Conservation (phyloP, 2,113 vertebrate species). For the Saguinus midas region DNA sequence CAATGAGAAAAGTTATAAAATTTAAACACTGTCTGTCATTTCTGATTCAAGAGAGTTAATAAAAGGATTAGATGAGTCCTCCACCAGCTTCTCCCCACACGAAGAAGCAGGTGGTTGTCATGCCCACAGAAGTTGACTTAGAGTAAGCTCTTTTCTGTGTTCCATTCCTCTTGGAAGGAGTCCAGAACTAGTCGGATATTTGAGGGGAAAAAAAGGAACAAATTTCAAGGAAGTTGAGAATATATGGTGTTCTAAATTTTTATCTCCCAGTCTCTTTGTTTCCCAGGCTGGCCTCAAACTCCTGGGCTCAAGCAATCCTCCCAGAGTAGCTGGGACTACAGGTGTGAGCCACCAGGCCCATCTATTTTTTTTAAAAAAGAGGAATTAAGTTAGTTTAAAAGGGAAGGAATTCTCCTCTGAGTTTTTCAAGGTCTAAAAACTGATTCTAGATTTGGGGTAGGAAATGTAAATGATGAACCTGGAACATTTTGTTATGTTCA, state of each 20-base stretch:
- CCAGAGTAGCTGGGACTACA: background rate
- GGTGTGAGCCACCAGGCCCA: background rate
- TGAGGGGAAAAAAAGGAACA: background rate
- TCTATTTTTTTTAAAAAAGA: background rate
- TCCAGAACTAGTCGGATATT: background rate
- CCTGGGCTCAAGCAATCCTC: background rate
- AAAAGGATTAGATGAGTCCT: background rate
- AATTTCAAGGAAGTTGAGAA: background rate
- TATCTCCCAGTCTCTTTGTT: background rate
- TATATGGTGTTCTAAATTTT: background rate
- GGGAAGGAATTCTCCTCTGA: background rate
- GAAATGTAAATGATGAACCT: slow-evolving; percentile 11
- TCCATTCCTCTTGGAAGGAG: background rate
- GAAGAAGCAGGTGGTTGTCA: background rate
- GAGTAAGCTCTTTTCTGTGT: background rate
- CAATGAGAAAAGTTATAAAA: background rate
- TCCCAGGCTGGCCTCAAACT: background rate
- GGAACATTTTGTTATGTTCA: background rate
- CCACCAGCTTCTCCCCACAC: background rate
- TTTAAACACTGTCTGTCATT: background rate
- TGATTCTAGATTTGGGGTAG: background rate
- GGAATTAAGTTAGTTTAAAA: background rate
- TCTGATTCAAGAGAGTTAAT: background rate
- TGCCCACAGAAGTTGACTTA: background rate
- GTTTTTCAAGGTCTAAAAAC: background rate